phyloP scores from a whole-genome alignment of 2,888 invertebrate genomes.

The Acheta domesticus region DNA sequence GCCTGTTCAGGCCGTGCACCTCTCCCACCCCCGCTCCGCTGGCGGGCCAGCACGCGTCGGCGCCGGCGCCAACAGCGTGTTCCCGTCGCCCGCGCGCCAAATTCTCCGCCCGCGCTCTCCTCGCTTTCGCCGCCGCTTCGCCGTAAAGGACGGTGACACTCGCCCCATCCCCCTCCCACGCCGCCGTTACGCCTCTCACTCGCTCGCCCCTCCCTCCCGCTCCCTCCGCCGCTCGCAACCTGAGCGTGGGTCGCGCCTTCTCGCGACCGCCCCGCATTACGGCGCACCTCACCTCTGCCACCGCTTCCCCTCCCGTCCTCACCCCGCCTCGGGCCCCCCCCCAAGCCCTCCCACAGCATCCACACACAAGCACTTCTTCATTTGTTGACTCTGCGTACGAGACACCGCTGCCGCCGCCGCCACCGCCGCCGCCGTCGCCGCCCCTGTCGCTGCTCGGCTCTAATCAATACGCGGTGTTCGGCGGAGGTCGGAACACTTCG shows the following conservation, averaged over 20 bases:
- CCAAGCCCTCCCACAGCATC: constrained; percentile 20
- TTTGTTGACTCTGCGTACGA: constrained; percentile 45
- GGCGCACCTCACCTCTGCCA: neutral
- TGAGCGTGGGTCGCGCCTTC: neutral
- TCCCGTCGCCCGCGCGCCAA: neutral
- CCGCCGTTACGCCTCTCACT: neutral
- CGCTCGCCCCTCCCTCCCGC: neutral
- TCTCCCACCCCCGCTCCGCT: too few relatives aligned
- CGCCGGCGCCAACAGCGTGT: neutral
- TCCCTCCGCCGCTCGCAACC: neutral
- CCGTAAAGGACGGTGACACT: neutral
- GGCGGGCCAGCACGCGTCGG: too few relatives aligned
- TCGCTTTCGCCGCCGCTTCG: neutral
- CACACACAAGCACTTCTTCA: constrained; percentile 45
- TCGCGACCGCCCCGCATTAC: neutral
- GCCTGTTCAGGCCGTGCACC: too few relatives aligned
- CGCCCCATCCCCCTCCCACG: neutral
- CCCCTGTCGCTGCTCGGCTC: constrained; percentile 12
- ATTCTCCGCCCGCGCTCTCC: neutral
- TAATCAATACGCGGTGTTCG: constrained; percentile 33
- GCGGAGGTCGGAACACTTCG: constrained; percentile 29
- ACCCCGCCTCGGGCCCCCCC: neutral
- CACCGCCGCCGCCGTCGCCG: neutral
- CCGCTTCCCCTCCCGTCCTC: constrained; percentile 20
- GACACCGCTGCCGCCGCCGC: constrained; percentile 26